Conservation (phyloP, 2,113 vertebrate genomes). For the Nematolebias whitei region DNA sequence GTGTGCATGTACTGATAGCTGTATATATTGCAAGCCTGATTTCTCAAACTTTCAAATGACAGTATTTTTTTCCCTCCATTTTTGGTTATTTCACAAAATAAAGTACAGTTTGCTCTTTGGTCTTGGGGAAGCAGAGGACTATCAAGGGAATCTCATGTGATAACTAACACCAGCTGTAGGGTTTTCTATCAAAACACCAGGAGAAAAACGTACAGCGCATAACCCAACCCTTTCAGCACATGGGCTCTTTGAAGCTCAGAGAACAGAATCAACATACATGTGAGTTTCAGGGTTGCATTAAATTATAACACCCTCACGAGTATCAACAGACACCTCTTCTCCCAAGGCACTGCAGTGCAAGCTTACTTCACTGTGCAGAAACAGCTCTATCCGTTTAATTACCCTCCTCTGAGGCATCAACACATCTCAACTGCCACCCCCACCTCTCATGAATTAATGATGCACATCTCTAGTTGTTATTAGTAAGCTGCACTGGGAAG, state of each 20-base stretch:
- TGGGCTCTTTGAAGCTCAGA: slow-evolving; percentile 43
- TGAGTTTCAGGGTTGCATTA: slow-evolving; percentile 29
- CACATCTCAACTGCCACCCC: slow-evolving; percentile 65
- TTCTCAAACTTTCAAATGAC: too few relatives aligned
- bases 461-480: slow-evolving; percentile 69
- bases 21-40: too few relatives aligned
- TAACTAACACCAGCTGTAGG: slow-evolving; percentile 2
- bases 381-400: slow-evolving; percentile 76
- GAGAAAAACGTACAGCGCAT: slow-evolving; percentile 14
- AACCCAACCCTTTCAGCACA: not conserved
- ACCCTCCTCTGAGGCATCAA: slow-evolving; percentile 70
- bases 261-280: slow-evolving; percentile 35
- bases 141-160: slow-evolving; percentile 17
- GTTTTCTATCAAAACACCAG: slow-evolving; percentile 29
- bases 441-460: slow-evolving; percentile 77
- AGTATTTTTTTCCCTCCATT: too few relatives aligned
- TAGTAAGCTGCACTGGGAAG: slow-evolving; percentile 64
- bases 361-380: slow-evolving; percentile 56
- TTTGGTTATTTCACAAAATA: too few relatives aligned
- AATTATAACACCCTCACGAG: slow-evolving; percentile 38
- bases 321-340: slow-evolving; percentile 46
- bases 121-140: slow-evolving; percentile 8
- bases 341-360: slow-evolving; percentile 32
- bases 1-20: not conserved
- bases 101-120: slow-evolving; percentile 26